phyloP scores from a whole-genome alignment of 2,113 vertebrate genomes.

The Halcyon senegalensis region DNA sequence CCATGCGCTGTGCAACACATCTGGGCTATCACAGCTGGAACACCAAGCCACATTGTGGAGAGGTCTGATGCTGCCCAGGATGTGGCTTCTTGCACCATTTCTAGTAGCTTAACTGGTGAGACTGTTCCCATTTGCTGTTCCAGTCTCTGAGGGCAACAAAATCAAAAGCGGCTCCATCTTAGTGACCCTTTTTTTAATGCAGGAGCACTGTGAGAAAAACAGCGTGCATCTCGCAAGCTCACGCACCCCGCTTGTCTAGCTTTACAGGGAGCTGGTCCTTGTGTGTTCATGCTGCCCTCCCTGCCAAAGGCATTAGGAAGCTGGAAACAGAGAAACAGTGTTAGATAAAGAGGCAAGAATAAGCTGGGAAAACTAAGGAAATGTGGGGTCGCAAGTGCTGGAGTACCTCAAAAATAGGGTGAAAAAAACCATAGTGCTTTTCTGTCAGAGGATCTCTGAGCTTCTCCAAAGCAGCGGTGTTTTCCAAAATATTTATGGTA shows the following conservation, averaged over 20 bases:
- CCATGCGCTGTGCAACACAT: background rate
- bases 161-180: background rate
- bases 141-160: background rate
- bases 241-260: background rate
- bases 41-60: background rate
- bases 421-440: background rate
- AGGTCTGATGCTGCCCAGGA: background rate
- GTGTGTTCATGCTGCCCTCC: background rate
- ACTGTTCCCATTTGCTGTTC: background rate
- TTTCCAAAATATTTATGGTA: background rate
- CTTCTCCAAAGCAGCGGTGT: accelerated
- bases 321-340: background rate
- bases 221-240: background rate
- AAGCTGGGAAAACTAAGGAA: background rate
- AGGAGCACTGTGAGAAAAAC: background rate
- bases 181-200: background rate
- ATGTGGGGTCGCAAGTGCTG: accelerated
- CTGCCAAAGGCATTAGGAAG: background rate
- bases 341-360: background rate
- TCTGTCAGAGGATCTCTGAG: background rate
- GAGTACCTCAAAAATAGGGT: background rate
- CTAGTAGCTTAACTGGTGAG: background rate
- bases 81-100: background rate
- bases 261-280: background rate
- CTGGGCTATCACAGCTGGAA: background rate